Conservation (phyloP, 2,113 vertebrate species). For the Drymodes brunneopygia region DNA sequence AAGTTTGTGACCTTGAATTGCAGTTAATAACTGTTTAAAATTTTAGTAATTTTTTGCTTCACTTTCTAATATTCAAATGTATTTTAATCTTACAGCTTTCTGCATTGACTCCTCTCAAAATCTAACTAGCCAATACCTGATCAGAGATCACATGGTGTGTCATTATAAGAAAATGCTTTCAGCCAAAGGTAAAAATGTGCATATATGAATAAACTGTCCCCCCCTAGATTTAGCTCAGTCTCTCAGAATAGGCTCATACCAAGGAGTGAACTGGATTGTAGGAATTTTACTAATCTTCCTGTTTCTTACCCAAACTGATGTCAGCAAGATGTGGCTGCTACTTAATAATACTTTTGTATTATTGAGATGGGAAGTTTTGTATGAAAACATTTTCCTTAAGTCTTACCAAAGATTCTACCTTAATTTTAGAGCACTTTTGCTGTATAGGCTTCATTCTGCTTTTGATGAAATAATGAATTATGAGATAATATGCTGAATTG, state of each 20-base stretch:
- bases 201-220: conserved; percentile 22
- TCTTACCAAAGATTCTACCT: background rate
- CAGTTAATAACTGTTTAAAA: background rate
- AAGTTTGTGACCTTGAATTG: background rate
- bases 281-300: background rate
- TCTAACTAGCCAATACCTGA: conserved; percentile 76
- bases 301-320: background rate
- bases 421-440: background rate
- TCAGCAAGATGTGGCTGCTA: background rate
- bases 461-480: background rate
- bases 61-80: conserved; percentile 39
- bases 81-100: conserved; percentile 75
- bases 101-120: conserved; percentile 79
- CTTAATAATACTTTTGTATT: background rate
- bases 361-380: background rate
- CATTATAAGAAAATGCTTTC: conserved; percentile 94
- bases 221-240: background rate
- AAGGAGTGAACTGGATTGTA: background rate
- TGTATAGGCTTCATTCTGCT: background rate
- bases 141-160: conserved; percentile 90
- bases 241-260: background rate
- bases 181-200: conserved; percentile 85
- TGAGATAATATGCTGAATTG: background rate
- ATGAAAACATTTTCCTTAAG: background rate
- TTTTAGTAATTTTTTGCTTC: background rate